Conservation (phyloP, 2,113 vertebrate genomes). For the Lepisosteus oculatus region DNA sequence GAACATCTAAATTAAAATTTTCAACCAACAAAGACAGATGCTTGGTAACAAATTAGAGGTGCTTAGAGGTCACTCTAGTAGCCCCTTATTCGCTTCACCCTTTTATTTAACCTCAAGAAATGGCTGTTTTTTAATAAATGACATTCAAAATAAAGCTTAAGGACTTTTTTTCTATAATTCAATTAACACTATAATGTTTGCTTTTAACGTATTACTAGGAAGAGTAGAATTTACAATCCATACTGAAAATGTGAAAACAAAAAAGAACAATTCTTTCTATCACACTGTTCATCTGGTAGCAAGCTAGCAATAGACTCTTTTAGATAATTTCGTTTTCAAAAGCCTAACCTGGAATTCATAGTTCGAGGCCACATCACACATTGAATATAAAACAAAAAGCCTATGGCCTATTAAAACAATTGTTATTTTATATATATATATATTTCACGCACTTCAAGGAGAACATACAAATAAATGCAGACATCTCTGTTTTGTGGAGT, state of each 20-base stretch:
- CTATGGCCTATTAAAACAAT: background rate
- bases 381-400: background rate
- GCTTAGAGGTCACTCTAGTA: conserved; percentile 51
- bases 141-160: conserved; percentile 70
- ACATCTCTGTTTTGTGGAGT: background rate
- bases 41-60: conserved; percentile 85
- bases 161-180: conserved; percentile 60
- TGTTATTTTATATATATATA: background rate
- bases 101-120: conserved; percentile 56
- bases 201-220: conserved; percentile 37
- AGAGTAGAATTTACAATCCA: conserved; percentile 48
- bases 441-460: too few species aligned
- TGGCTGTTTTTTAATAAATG: conserved; percentile 68
- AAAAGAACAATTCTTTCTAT: conserved; percentile 78
- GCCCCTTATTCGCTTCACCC: conserved; percentile 46
- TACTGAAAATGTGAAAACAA: conserved; percentile 57
- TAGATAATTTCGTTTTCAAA: conserved; percentile 72
- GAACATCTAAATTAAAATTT: conserved; percentile 93
- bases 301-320: conserved; percentile 72
- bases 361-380: background rate
- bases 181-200: conserved; percentile 64
- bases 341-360: conserved; percentile 66
- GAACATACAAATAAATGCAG: conserved; percentile 1
- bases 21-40: conserved; percentile 81
- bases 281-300: conserved; percentile 75